Conservation (phyloP, 1,140 invertebrate species). For the Chionoecetes opilio region DNA sequence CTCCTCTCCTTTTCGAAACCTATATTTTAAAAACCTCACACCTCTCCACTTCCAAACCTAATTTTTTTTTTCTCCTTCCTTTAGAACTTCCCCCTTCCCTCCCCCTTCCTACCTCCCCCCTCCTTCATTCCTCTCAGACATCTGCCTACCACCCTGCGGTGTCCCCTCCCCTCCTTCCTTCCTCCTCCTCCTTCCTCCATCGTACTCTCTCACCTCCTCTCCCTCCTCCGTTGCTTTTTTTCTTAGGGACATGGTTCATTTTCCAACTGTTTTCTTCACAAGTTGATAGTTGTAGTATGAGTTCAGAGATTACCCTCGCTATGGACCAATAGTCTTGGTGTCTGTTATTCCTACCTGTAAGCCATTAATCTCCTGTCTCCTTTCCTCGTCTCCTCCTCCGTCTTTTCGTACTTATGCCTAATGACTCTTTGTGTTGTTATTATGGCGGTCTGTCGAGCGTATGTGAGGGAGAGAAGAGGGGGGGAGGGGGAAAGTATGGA, state of each 20-base stretch:
- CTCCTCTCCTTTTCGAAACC: no score
- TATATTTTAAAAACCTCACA: no score
- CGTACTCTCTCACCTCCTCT: not conserved
- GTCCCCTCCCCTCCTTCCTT: not conserved
- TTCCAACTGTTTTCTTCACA: not conserved
- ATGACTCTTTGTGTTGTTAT: not conserved
- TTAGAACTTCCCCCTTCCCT: no score
- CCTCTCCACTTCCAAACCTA: no score
- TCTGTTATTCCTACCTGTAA: no score
- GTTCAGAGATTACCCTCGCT: no score
- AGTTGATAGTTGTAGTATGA: no score
- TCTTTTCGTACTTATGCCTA: slow-evolving; percentile 20
- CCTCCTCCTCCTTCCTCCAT: not conserved
- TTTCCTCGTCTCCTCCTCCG: not conserved
- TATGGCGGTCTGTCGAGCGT: not conserved
- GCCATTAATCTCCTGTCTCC: no score
- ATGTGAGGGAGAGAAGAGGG: not conserved
- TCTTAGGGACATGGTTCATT: no score
- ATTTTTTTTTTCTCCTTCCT: no score
- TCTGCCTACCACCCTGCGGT: not conserved
- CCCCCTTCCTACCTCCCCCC: no score
- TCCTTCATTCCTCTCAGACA: not conserved
- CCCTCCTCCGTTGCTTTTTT: not conserved
- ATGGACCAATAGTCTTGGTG: no score
- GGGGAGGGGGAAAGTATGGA: not conserved